Evolutionary conservation across 2,888 invertebrate species (phyloP), one percentile per base, ranked within the genome.

Genomic region (Spodoptera littoralis): DNA sequence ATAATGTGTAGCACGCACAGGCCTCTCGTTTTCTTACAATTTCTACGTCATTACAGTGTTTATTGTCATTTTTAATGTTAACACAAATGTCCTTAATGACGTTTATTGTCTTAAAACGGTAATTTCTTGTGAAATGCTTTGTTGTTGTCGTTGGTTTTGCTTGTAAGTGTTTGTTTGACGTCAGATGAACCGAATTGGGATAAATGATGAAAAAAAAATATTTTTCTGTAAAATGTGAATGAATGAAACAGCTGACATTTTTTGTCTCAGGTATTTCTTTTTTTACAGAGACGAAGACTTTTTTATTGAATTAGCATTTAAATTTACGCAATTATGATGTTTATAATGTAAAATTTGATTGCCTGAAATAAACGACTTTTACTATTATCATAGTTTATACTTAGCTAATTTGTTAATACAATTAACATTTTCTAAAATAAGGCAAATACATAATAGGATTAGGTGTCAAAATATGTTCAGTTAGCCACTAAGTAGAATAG

Each of bases 61-160:
- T 89, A 89, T 88, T 86, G 83, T 84, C 81, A 81, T 85, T 87
- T 84, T 88, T 87, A 88, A 89, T 84, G 87, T 82, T 83, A 81
- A 88, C 88, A 85, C 88, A 83, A 87, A 87, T 77, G 80, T 74
- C 77, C 74, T 77, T 90, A 88, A 90, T 89, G 86, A 88, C 81
- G 79, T 84, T 84, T 84, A 83, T 81, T 80, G 81, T 81, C 76
- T 63, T 84, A 84, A 88, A 83, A 83, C 79, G 71, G 83, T 85
- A 81, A 79, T 82, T 82, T 80, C 83, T 78, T 82, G 80, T 76
- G 72, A 80, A 77, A 66, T 52, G 47, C 53, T 46, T 11, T 22
- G 47, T 42, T 69, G 62, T 43, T 57, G 65, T 57, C 36, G 3
- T 36, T 36, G 36, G 36, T 57, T 56, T 44, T 6, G 8, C 51